Evolutionary conservation across 2,113 vertebrate genomes (phyloP), one percentile per base, ranked within the genome.

Genomic region (Dipodomys stephensi): DNA sequence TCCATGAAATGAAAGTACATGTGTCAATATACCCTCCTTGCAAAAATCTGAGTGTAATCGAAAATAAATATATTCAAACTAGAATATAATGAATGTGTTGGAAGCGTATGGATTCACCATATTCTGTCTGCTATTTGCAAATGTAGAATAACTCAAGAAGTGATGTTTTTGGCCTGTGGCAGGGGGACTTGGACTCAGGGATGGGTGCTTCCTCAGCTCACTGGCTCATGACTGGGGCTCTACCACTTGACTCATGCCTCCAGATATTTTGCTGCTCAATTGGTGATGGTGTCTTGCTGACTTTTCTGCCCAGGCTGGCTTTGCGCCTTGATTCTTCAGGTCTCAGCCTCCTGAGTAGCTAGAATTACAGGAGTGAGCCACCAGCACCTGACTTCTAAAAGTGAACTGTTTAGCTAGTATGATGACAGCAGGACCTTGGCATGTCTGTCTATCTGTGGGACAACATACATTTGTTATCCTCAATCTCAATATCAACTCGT

Each of bases 61-160:
- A 88, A 83, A 53, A 73, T 78, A 88, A 76, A 76, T 13, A 49
- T 35, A 30, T 65, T 49, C 20, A 27, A 78, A 78, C 27, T 57
- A 60, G 46, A 46, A 94, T 25, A 39, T 4, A 82, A 68, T 27
- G 76, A 76, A 44, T 79, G 60, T 73, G 25, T 73, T 64, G 12
- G 23, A 57, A 6, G 35, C 20, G 18, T 6, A 57, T 46, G 2
- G 7, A 44, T 68, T 78, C 74, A 44, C 46, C 44, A 46, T 78
- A 67, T 67, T 82, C 35, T 60, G 8, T 86, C 65, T 84, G 77
- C 53, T 83, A 49, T 62, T 73, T 88, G 39, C 79, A 91, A n/a
- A 39, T 78, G 30, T 88, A 69, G 93, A 93, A 57, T 68, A 87
- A 77, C 25, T 67, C 64, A 39, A 49, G 85, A 68, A 81, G 12